Evolutionary conservation across 2,113 vertebrate species (phyloP).

Genomic region (Syngnathus typhle): DNA sequence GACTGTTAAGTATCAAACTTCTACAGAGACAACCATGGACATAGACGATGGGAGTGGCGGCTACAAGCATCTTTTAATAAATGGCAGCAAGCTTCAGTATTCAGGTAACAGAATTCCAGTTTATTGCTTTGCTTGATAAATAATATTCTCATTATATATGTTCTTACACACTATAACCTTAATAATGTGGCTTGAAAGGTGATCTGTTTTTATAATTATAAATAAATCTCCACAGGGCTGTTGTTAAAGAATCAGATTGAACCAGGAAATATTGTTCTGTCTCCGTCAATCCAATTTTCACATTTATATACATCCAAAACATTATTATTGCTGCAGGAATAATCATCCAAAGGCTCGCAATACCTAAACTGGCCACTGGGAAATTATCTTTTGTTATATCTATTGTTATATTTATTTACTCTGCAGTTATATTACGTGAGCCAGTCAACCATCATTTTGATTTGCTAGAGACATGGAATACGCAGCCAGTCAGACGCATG

Average conservation of each 20-base stretch:
- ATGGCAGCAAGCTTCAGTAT: slow-evolving; percentile 12
- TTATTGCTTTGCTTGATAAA: not conserved
- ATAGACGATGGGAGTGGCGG: slow-evolving; percentile 22
- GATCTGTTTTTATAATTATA: not conserved
- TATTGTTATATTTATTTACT: too few relatives aligned
- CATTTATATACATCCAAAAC: too few relatives aligned
- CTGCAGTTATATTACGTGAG: too few relatives aligned
- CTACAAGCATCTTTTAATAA: slow-evolving; percentile 17
- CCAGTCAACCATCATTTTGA: too few relatives aligned
- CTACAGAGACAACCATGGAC: slow-evolving; percentile 26
- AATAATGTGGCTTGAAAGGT: not conserved
- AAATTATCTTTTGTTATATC: too few relatives aligned
- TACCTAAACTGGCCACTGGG: too few relatives aligned
- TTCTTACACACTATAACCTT: too few relatives aligned
- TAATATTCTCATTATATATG: not conserved
- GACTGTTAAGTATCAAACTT: slow-evolving; percentile 28
- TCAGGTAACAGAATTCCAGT: slow-evolving; percentile 34
- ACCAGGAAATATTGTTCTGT: not conserved
- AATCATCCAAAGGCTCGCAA: too few relatives aligned
- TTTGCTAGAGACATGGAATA: too few relatives aligned
- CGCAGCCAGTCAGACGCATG: too few relatives aligned
- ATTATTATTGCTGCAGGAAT: too few relatives aligned
- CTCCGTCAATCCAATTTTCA: too few relatives aligned
- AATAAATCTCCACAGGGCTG: not conserved
- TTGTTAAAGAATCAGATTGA: not conserved